Evolutionary conservation across 2,113 vertebrate species (phyloP).

Genomic region (Osmerus mordax): DNA sequence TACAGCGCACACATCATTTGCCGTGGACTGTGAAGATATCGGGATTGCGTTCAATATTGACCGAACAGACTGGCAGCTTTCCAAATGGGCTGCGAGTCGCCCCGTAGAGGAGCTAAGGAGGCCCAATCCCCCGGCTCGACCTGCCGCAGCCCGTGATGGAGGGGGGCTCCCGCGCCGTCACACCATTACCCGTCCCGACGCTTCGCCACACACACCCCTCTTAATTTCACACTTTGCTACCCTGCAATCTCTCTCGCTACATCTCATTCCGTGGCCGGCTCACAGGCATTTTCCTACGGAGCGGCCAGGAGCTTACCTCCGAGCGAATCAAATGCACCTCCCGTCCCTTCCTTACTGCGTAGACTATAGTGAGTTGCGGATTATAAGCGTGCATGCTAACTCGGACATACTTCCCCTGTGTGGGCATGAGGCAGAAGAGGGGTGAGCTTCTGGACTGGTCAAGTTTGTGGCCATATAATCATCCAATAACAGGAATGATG

Average conservation of each 20-base stretch:
- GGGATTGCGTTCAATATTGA: constrained; percentile 48
- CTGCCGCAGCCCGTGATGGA: neutral
- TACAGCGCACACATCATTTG: constrained; percentile 40
- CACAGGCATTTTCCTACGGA: neutral
- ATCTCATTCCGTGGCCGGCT: neutral
- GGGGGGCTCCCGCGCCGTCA: neutral
- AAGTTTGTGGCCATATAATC: too few species aligned
- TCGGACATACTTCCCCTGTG: too few species aligned
- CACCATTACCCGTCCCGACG: constrained; percentile 31
- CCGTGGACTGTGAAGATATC: constrained; percentile 50
- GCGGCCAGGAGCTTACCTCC: neutral
- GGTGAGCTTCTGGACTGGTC: too few species aligned
- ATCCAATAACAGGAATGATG: too few species aligned
- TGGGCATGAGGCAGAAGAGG: too few species aligned
- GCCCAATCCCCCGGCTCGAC: constrained; percentile 14
- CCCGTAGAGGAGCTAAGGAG: neutral
- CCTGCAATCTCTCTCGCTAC: neutral
- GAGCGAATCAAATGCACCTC: neutral
- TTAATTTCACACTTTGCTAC: constrained; percentile 43
- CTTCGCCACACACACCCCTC: constrained; percentile 40
- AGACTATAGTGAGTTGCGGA: too few species aligned
- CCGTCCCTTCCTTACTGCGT: neutral
- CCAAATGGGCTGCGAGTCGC: constrained; percentile 17
- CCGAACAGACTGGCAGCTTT: constrained; percentile 44
- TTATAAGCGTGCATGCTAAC: too few species aligned